phyloP scores from a whole-genome alignment of 2,113 vertebrate species.

The Corydoras sp. region DNA sequence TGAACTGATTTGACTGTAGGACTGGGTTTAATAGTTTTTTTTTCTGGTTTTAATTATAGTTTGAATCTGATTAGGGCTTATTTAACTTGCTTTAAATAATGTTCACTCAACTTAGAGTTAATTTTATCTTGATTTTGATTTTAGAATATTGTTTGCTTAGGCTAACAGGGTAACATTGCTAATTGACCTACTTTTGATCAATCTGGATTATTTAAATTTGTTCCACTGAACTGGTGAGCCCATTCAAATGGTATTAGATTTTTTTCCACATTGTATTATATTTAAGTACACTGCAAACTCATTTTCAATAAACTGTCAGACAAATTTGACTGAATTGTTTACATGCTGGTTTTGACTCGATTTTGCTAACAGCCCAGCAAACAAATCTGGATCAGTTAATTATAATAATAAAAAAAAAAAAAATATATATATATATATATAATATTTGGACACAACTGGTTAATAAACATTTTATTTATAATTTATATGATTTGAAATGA shows the following conservation, averaged over 20 bases:
- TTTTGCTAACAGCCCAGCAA: constrained; percentile 2
- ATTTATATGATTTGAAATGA: no score
- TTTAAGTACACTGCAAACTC: neutral
- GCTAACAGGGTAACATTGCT: no score
- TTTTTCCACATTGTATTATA: neutral
- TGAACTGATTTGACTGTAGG: neutral
- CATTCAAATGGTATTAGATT: neutral
- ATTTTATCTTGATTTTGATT: neutral
- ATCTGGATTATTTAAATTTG: no score
- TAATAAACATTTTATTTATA: no score
- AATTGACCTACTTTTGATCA: no score
- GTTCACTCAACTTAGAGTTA: neutral
- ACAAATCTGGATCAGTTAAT: no score
- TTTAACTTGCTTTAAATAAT: neutral
- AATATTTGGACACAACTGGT: no score
- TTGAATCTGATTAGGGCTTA: neutral
- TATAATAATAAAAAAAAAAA: no score
- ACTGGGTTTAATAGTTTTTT: neutral
- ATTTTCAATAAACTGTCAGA: neutral
- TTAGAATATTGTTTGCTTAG: no score
- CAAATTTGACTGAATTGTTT: neutral
- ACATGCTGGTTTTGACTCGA: neutral
- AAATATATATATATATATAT: no score
- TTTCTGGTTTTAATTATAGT: neutral
- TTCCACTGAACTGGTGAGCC: no score